Percentiles rank a stretch among this genome's conserved stretches.
These are phyloP conservation scores for Hypena proboscidalis DNA, from an alignment of 2,888 invertebrate species.

Conservation along the genomic window DNA sequence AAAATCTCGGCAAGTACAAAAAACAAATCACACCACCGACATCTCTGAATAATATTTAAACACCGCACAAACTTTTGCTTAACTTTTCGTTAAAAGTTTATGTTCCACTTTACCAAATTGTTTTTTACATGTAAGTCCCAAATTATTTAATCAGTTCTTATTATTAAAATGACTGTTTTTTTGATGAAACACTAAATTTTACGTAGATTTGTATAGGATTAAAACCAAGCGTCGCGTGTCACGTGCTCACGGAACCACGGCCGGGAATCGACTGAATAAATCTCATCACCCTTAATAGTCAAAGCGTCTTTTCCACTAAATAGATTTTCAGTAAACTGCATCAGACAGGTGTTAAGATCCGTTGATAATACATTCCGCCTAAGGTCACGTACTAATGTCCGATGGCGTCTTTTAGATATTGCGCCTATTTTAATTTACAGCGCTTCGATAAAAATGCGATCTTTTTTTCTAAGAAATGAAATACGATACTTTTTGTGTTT, in stretches of 20 bases:
- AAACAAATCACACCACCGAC: neutral
- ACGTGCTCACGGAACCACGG: constrained; percentile 40
- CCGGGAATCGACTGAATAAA: constrained; percentile 39
- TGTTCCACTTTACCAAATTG: constrained; percentile 1
- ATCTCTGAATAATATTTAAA: neutral
- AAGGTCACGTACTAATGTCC: constrained; percentile 21
- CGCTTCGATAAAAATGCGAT: constrained; percentile 10
- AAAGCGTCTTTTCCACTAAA: constrained; percentile 20
- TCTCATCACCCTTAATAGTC: constrained; percentile 13
- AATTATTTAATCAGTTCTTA: neutral
- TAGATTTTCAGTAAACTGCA: constrained; percentile 31
- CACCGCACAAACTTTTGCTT: constrained; percentile 24
- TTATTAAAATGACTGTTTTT: constrained; percentile 5
- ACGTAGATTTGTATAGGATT: constrained; percentile 15
- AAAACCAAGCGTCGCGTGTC: constrained; percentile 19
- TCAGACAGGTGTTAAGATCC: constrained; percentile 21
- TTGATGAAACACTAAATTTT: constrained; percentile 15
- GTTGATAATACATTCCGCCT: constrained; percentile 10
- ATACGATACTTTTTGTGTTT: constrained; percentile 16
- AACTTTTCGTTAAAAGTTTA: constrained; percentile 23
- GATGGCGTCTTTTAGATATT: constrained; percentile 12
- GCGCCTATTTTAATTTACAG: constrained; percentile 32
- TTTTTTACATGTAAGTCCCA: neutral
- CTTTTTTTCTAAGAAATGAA: constrained; percentile 20
- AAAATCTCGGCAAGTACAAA: too few relatives aligned